Evolutionary conservation across 2,113 vertebrate species (phyloP).

Genomic region (Clinocottus analis): DNA sequence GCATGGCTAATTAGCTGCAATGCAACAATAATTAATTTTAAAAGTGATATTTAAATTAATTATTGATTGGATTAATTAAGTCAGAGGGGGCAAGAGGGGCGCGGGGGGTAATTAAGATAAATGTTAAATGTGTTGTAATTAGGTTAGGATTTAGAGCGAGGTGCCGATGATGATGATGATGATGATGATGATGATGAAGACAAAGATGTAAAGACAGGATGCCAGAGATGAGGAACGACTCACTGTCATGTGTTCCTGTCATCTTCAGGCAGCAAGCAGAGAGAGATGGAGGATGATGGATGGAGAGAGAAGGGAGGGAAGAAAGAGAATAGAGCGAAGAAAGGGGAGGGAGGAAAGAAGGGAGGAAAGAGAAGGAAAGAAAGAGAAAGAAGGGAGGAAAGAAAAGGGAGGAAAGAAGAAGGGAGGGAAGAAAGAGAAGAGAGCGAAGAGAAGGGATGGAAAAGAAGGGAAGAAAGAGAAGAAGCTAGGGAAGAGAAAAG

Average conservation of each 20-base stretch:
- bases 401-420: too few species aligned
- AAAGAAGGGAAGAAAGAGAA: too few species aligned
- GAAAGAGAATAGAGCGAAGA: too few species aligned
- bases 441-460: background rate
- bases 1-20: conserved; percentile 75
- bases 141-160: conserved; percentile 44
- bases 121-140: conserved; percentile 71
- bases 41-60: conserved; percentile 80
- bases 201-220: conserved; percentile 42
- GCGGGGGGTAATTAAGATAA: conserved; percentile 80
- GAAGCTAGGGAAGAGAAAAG: too few species aligned
- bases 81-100: conserved; percentile 28
- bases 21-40: conserved; percentile 79
- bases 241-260: conserved; percentile 16
- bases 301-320: background rate
- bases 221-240: conserved; percentile 11
- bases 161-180: conserved; percentile 6
- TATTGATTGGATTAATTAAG: conserved; percentile 82
- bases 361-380: background rate
- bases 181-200: conserved; percentile 23
- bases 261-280: background rate
- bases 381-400: background rate
- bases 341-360: too few species aligned
- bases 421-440: background rate
- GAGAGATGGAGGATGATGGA: background rate